Evolutionary conservation across 2,888 invertebrate species (phyloP), one percentile per base, ranked within the genome.

Genomic region (Dolomedes plantarius): DNA sequence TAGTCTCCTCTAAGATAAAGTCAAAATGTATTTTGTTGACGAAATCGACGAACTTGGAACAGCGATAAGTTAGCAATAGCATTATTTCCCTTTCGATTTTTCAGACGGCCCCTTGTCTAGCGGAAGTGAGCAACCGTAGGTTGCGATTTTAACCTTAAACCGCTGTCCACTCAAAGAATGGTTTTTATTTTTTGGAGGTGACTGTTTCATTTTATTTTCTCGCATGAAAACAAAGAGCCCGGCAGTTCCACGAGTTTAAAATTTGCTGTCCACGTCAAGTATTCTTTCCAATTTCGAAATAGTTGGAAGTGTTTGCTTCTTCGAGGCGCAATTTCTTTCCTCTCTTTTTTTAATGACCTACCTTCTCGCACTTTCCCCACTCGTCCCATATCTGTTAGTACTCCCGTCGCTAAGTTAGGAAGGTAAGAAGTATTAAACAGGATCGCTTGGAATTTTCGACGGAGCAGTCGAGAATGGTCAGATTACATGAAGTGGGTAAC

Each of bases 241-340:
- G n/a, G 50, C 56, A 41, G 65, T 65, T 77, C 73, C 73, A 56
- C 31, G 76, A 77, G 72, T 77, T 85, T 85, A 77, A 85, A 77
- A 85, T 85, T 77, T 85, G 75, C 74, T 73, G 73, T 68, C 77
- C 62, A 67, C 73, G 83, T 72, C 73, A 85, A 78, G 83, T 85
- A 85, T 85, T 85, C 83, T 77, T 85, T 73, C 83, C 83, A 85
- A 85, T 85, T 85, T 85, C 83, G 77, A 85, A 85, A 85, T 85
- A 85, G 83, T 85, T 85, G 83, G 62, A 77, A 85, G 83, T 85
- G 83, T 85, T 85, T 85, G 77, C 83, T 85, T 73, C 77, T 77
- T 81, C 46, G 28, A 65, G 19, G 32, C 56, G 73, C 50, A 50
- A n/a, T 64, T 71, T 69, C 39, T 68, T 77, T 67, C 13, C 67